These are phyloP conservation scores for Malurus elegans DNA, from an alignment of 2,113 vertebrate species.

Conservation along the genomic window DNA sequence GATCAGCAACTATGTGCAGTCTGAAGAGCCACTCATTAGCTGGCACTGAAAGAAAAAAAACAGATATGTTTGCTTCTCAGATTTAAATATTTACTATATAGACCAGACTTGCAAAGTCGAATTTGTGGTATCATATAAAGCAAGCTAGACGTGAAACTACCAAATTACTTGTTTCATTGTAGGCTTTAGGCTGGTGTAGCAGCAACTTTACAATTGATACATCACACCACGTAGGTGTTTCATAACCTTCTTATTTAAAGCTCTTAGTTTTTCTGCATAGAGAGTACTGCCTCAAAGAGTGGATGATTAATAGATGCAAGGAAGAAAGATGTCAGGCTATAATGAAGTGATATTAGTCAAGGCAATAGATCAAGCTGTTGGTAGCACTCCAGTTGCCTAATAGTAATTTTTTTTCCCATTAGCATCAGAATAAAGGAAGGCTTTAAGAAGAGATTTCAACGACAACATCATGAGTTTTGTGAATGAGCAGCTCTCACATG, in stretches of 20 bases:
- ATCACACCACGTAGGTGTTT: neutral
- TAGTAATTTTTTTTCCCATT: neutral
- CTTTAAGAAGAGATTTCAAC: neutral
- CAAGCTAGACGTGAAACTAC: neutral
- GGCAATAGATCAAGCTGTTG: neutral
- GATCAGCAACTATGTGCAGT: accelerated
- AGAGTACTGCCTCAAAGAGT: neutral
- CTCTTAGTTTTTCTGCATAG: neutral
- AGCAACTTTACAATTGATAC: neutral
- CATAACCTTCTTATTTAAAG: neutral
- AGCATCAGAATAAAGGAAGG: neutral
- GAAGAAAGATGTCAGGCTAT: neutral
- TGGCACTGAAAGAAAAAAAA: neutral
- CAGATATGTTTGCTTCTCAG: neutral
- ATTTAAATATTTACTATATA: neutral
- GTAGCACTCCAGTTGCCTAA: neutral
- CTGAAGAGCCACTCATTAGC: neutral
- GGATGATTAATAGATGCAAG: neutral
- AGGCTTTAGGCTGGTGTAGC: neutral
- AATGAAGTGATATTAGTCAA: neutral
- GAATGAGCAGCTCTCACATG: neutral
- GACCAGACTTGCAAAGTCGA: neutral
- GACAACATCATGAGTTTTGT: neutral
- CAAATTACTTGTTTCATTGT: neutral
- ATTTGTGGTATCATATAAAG: neutral